phyloP scores from a whole-genome alignment of 2,888 invertebrate species.

The Exocentrus adspersus region DNA sequence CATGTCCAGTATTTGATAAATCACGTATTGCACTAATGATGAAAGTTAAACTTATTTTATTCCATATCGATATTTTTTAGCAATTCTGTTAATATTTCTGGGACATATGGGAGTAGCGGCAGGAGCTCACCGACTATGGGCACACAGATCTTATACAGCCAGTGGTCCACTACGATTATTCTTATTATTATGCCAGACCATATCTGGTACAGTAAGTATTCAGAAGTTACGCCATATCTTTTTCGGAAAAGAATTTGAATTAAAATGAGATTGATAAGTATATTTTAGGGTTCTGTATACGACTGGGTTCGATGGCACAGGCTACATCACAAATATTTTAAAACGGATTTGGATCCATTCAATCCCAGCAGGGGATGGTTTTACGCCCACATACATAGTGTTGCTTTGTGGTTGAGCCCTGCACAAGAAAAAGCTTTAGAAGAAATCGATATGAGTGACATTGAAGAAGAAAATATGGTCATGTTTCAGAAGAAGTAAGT shows the following conservation, averaged over 20 bases:
- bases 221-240: too few species aligned
- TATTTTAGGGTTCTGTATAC: conserved; percentile 79
- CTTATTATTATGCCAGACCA: conserved; percentile 83
- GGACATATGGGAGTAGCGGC: conserved; percentile 85
- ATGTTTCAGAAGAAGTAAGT: conserved; percentile 83
- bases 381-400: conserved; percentile 81
- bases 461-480: conserved; percentile 79
- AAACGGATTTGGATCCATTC: conserved; percentile 82
- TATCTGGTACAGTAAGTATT: conserved; percentile 84
- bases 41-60: too few species aligned
- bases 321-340: conserved; percentile 82
- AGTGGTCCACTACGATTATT: conserved; percentile 74
- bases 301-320: conserved; percentile 87
- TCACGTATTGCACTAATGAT: too few species aligned
- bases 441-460: conserved; percentile 81
- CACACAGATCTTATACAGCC: conserved; percentile 87
- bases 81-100: conserved; percentile 69
- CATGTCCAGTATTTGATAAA: too few species aligned
- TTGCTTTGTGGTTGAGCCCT: conserved; percentile 73
- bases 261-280: too few species aligned
- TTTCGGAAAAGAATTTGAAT: too few species aligned
- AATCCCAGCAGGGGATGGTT: conserved; percentile 83
- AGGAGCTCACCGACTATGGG: conserved; percentile 94
- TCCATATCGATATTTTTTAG: conserved; percentile 68
- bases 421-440: conserved; percentile 71